These are phyloP conservation scores for Thripadectes ignobilis DNA, from an alignment of 2,797 vertebrate species.

Conservation along the genomic window DNA sequence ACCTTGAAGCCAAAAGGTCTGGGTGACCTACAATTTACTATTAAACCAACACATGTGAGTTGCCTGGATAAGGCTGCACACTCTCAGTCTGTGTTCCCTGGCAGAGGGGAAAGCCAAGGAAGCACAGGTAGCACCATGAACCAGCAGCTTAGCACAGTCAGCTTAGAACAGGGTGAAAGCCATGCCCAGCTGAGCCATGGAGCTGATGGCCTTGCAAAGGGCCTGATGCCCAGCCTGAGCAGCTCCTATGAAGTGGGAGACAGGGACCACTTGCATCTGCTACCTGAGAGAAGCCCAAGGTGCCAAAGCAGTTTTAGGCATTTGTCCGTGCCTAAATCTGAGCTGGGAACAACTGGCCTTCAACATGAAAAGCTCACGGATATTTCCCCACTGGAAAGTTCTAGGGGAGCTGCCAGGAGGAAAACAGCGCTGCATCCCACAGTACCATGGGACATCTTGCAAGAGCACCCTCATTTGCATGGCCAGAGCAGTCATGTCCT, in stretches of 20 bases:
- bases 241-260: background rate
- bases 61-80: rapidly evolving
- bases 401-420: background rate
- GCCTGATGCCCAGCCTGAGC: background rate
- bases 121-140: background rate
- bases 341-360: background rate
- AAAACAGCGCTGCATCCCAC: background rate
- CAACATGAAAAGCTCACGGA: rapidly evolving
- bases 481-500: background rate
- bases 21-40: background rate
- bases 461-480: background rate
- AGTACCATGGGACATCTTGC: background rate
- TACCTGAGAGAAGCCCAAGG: background rate
- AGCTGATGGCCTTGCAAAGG: background rate
- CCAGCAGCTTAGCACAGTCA: background rate
- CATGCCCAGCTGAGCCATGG: background rate
- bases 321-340: background rate
- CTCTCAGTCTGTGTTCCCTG: background rate
- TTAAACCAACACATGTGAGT: background rate
- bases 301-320: background rate
- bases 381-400: background rate
- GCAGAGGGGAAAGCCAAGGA: background rate
- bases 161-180: background rate
- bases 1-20: background rate
- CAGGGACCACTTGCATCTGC: background rate